These are phyloP conservation scores for Rotaria macrura DNA, from an alignment of 2,888 invertebrate genomes.

Conservation along the genomic window DNA sequence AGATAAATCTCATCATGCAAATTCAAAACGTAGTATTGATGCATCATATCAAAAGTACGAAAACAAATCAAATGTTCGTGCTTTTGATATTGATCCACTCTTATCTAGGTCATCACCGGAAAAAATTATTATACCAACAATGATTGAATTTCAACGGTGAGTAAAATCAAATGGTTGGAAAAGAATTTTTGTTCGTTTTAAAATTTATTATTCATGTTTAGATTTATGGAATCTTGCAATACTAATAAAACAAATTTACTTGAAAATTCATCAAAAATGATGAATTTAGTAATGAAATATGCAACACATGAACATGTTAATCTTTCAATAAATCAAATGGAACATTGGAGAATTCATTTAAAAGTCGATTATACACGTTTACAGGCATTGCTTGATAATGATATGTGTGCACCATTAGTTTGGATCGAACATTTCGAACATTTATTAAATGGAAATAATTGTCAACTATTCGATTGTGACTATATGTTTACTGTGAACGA, in stretches of 20 bases:
- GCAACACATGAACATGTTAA: neutral
- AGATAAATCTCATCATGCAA: neutral
- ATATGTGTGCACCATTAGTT: neutral
- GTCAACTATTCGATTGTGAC: slow-evolving; percentile 6
- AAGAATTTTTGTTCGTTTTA: neutral
- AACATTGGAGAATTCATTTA: neutral
- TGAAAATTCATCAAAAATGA: neutral
- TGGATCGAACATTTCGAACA: neutral
- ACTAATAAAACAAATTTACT: neutral
- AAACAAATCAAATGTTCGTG: neutral
- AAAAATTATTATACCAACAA: neutral
- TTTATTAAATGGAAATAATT: neutral
- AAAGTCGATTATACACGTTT: neutral
- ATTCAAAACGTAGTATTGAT: neutral
- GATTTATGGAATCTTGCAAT: neutral
- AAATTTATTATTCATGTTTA: neutral
- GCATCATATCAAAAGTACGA: neutral
- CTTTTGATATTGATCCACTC: neutral
- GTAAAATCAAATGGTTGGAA: neutral
- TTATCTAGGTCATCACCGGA: neutral
- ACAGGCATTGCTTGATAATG: neutral
- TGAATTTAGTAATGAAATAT: neutral
- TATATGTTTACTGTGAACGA: neutral
- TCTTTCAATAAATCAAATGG: neutral
- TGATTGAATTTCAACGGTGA: neutral